Conservation (phyloP, 2,113 vertebrate genomes). For the Oxyura jamaicensis region DNA sequence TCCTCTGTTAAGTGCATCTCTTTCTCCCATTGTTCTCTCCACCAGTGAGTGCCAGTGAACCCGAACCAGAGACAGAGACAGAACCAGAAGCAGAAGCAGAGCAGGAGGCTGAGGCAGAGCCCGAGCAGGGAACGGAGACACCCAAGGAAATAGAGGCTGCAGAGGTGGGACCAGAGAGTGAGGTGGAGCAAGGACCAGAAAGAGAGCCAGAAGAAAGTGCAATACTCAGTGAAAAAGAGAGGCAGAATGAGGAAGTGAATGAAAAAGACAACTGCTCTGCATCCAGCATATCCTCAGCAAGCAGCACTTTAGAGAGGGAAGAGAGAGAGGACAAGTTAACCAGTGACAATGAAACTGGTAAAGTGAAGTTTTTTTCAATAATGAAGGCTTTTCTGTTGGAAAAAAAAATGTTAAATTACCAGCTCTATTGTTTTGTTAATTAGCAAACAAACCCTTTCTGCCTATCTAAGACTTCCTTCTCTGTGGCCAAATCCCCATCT, state of each 20-base stretch:
- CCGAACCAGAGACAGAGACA: slow-evolving; percentile 69
- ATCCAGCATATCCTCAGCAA: slow-evolving; percentile 97
- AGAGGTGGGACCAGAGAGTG: slow-evolving; percentile 70
- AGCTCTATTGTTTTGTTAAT: background rate
- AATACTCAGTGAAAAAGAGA: slow-evolving; percentile 94
- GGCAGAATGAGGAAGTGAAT: slow-evolving; percentile 95
- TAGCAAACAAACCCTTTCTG: background rate
- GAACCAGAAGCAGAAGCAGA: slow-evolving; percentile 57
- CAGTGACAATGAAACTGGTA: slow-evolving; percentile 88
- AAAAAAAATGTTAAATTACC: background rate
- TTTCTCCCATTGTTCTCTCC: slow-evolving; percentile 74
- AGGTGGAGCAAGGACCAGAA: slow-evolving; percentile 79
- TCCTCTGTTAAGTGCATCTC: slow-evolving; percentile 49
- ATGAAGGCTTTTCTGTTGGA: slow-evolving; percentile 28
- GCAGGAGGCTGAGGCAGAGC: slow-evolving; percentile 66
- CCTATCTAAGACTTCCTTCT: background rate
- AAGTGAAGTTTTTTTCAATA: slow-evolving; percentile 51
- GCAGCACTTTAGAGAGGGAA: slow-evolving; percentile 97
- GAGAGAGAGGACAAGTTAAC: slow-evolving; percentile 90
- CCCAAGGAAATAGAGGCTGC: slow-evolving; percentile 64
- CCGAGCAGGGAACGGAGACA: slow-evolving; percentile 68
- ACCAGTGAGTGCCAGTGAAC: slow-evolving; percentile 78
- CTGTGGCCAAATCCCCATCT: background rate
- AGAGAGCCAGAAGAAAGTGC: slow-evolving; percentile 85
- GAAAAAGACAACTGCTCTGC: slow-evolving; percentile 98